phyloP scores from a whole-genome alignment of 2,888 invertebrate species.

The Abscondita cerata region DNA sequence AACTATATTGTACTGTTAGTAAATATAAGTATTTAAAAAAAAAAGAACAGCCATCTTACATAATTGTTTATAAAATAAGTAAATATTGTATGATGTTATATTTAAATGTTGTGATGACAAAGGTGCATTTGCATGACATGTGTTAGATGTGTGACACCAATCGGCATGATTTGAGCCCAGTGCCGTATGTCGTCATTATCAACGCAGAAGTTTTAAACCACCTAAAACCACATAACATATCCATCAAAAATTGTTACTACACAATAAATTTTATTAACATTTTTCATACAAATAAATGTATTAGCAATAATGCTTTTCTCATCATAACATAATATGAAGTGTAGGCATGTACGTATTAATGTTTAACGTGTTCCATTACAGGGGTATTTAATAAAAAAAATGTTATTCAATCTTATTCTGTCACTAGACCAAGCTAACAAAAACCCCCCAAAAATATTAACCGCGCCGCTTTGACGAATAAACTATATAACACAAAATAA shows the following conservation, averaged over 20 bases:
- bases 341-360: constrained; percentile 25
- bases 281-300: constrained; percentile 11
- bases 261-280: not conserved
- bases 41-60: constrained; percentile 20
- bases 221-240: constrained; percentile 44
- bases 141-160: constrained; percentile 29
- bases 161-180: constrained; percentile 45
- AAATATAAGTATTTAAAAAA: constrained; percentile 13
- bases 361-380: constrained; percentile 31
- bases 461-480: too few relatives aligned
- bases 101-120: constrained; percentile 31
- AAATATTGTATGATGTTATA: constrained; percentile 25
- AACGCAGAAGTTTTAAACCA: constrained; percentile 49
- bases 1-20: constrained; percentile 6
- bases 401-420: too few relatives aligned
- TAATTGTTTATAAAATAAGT: constrained; percentile 25
- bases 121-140: constrained; percentile 24
- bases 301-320: constrained; percentile 19
- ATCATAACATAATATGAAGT: constrained; percentile 24
- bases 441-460: too few relatives aligned
- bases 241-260: constrained; percentile 5
- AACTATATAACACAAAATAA: too few relatives aligned
- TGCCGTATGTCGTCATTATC: constrained; percentile 44
- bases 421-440: too few relatives aligned
- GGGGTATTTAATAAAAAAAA: constrained; percentile 30